Evolutionary conservation across 1,140 invertebrate species (phyloP).

Genomic region (Drosophila seguyi): DNA sequence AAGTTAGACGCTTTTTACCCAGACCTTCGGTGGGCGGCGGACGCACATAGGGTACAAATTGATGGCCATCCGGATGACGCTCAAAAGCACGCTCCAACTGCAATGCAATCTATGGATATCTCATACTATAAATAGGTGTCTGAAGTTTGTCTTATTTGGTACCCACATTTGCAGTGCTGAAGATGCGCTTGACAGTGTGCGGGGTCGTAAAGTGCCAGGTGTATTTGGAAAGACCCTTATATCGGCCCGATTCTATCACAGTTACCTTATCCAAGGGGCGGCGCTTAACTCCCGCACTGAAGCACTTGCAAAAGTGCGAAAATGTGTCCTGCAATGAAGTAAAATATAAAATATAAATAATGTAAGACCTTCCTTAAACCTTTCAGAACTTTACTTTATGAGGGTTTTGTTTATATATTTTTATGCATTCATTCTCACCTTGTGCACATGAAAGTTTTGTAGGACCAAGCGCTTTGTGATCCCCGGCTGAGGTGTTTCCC

Average conservation of each 20-base stretch:
- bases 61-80: constrained; percentile 29
- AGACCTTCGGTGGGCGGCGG: background rate
- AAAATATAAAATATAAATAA: too few relatives aligned
- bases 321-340: constrained; percentile 67
- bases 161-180: constrained; percentile 69
- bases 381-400: too few relatives aligned
- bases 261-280: constrained; percentile 58
- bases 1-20: constrained; percentile 45
- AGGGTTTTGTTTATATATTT: too few relatives aligned
- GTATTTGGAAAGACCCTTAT: constrained; percentile 74
- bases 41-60: constrained; percentile 61
- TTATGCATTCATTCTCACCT: constrained; percentile 24
- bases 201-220: constrained; percentile 70
- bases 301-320: constrained; percentile 72
- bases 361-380: too few relatives aligned
- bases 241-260: constrained; percentile 62
- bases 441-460: constrained; percentile 73
- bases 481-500: background rate
- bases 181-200: constrained; percentile 70
- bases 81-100: constrained; percentile 67
- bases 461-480: constrained; percentile 29
- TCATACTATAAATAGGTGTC: background rate
- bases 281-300: constrained; percentile 71
- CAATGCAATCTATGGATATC: constrained; percentile 44
- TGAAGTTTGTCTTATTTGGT: background rate